Base-by-base conservation (phyloP, 2,888 invertebrate genomes). In the Dugesia japonica region DNA sequence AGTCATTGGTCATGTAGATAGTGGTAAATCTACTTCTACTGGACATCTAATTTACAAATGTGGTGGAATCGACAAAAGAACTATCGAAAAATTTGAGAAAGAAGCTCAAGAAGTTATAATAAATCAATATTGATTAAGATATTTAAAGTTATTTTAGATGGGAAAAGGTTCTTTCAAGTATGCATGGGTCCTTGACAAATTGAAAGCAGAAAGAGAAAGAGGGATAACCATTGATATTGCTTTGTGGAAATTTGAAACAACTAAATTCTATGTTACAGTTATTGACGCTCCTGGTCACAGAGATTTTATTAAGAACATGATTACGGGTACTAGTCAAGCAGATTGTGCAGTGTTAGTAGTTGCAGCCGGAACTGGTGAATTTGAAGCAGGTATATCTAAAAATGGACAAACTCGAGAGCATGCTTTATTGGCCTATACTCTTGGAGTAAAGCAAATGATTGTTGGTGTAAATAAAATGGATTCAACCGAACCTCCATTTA, bases 281-380 rank as follows among this genome's bases (percentile, higher is more conserved):
- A 98, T 98, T 86, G 98, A 98, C 86, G 98, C 98, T 80, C 98
- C 98, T 80, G 98, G 98, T 83, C 98, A 98, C 89, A 91, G 98
- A 89, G 97, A 98, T 92, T 98, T 98, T 90, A 98, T 98, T 88
- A 98, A 98, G 88, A 98, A 98, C 94, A 98, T 98, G 98, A 98
- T 98, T 87, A 98, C 97, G 81, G 98, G 97, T 86, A 87, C 88
- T 0, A 88, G 87, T 76, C 88, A 91, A 87, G 97, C 97, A 82
- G 97, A 98, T 87, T 95, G 95, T 86, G 98, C 97, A 81, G 94
- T 98, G 81, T 87, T 98, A 82, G 94, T 98, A 85, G 95, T 98
- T 79, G 97, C 97, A 83, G 95, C 95, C 82, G 95, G 95, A 89
- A 92, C 92, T 83, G 95, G 95, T 87, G 98, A 98, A 88, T 98